Evolutionary conservation across 2,888 invertebrate species (phyloP).

Genomic region (Synanthedon vespiformis): DNA sequence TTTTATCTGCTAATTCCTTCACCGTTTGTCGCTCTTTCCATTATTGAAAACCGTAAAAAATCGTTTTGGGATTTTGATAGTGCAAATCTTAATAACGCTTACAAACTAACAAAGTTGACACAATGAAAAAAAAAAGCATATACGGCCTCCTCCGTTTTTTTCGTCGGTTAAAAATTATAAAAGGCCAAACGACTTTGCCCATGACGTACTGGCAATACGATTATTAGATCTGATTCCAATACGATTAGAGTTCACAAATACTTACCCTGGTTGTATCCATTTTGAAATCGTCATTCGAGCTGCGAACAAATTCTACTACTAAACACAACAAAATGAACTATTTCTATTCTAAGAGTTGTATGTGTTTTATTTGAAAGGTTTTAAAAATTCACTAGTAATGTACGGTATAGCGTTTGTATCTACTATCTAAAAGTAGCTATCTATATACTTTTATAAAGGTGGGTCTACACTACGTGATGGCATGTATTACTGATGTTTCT

Average conservation of each 20-base stretch:
- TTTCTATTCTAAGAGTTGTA: not conserved
- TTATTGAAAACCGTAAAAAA: no score
- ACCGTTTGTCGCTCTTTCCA: no score
- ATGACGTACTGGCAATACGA: not conserved
- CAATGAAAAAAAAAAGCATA: no score
- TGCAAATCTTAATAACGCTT: no score
- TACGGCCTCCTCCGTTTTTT: no score
- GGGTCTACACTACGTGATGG: not conserved
- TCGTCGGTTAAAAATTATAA: no score
- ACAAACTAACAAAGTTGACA: no score
- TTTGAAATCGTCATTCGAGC: constrained; percentile 6
- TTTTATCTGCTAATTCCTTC: no score
- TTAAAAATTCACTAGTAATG: not conserved
- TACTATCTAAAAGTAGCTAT: not conserved
- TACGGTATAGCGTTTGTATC: not conserved
- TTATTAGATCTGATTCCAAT: not conserved
- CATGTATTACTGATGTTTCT: not conserved
- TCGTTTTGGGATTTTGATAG: no score
- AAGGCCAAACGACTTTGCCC: not conserved
- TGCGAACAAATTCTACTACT: constrained; percentile 14
- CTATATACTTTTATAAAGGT: not conserved
- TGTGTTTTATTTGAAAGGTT: not conserved
- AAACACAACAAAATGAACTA: not conserved
- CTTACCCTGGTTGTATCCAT: not conserved
- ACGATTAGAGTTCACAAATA: not conserved